phyloP scores from a whole-genome alignment of 2,888 invertebrate genomes.

The Hydrotaea diabolus region DNA sequence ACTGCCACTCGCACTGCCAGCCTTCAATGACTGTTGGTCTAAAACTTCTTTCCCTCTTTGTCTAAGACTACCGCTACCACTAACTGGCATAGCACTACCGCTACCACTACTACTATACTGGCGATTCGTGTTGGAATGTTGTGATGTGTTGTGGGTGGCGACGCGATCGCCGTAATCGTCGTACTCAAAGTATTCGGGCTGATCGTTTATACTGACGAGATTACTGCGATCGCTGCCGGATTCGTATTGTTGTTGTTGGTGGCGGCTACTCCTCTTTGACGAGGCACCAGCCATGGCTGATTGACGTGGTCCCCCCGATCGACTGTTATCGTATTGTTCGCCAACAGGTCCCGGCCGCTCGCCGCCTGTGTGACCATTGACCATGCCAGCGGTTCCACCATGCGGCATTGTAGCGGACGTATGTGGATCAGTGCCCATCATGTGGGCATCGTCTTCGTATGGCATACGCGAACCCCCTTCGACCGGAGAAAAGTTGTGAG shows the following conservation, averaged over 20 bases:
- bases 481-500: slow-evolving; percentile 79
- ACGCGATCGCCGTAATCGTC: slow-evolving; percentile 72
- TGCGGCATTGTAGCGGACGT: slow-evolving; percentile 70
- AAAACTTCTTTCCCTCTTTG: slow-evolving; percentile 80
- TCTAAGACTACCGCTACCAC: slow-evolving; percentile 74
- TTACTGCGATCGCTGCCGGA: slow-evolving; percentile 77
- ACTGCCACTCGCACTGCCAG: slow-evolving; percentile 80
- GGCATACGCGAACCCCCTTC: slow-evolving; percentile 70
- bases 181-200: slow-evolving; percentile 82
- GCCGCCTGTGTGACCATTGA: slow-evolving; percentile 66
- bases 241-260: slow-evolving; percentile 71
- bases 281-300: slow-evolving; percentile 70
- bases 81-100: slow-evolving; percentile 69
- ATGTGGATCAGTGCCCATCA: slow-evolving; percentile 63
- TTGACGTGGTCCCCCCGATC: slow-evolving; percentile 69
- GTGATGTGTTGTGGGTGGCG: slow-evolving; percentile 59
- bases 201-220: slow-evolving; percentile 82
- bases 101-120: slow-evolving; percentile 68
- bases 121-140: slow-evolving; percentile 63
- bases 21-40: slow-evolving; percentile 76
- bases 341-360: slow-evolving; percentile 73
- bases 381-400: slow-evolving; percentile 54
- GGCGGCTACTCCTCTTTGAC: slow-evolving; percentile 67
- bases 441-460: slow-evolving; percentile 68
- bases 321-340: slow-evolving; percentile 67